phyloP scores from a whole-genome alignment of 1,140 invertebrate species.

The Sipha flava region DNA sequence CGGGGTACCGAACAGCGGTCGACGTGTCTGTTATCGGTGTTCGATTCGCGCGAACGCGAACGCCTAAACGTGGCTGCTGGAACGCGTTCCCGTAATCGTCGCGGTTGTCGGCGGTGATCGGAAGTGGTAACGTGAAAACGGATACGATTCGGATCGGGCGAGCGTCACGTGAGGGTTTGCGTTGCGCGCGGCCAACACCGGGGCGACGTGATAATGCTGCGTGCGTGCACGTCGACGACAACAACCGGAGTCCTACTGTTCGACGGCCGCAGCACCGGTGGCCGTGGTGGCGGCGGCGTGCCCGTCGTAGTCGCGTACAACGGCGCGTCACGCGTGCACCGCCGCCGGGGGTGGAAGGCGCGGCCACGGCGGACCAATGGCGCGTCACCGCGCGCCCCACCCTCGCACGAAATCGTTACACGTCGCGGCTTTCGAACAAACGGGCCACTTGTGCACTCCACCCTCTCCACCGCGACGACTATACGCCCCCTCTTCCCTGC shows the following conservation, averaged over 20 bases:
- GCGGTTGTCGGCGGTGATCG: too few relatives aligned
- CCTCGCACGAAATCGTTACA: background rate
- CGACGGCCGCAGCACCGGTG: background rate
- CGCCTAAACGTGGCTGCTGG: too few relatives aligned
- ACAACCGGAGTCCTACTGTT: constrained; percentile 2
- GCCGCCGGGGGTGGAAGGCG: constrained; percentile 7
- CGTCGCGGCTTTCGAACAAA: constrained; percentile 1
- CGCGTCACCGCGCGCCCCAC: background rate
- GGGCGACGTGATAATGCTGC: too few relatives aligned
- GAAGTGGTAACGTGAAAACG: too few relatives aligned
- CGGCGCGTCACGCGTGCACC: background rate
- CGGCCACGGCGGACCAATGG: constrained; percentile 14
- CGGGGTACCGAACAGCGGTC: too few relatives aligned
- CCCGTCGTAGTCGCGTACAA: background rate
- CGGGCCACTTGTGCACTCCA: constrained; percentile 16
- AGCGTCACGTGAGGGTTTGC: too few relatives aligned
- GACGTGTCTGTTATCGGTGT: too few relatives aligned
- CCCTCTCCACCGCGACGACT: background rate
- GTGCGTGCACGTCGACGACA: background rate
- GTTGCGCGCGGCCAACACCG: background rate
- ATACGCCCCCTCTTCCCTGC: background rate
- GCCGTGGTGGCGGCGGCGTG: background rate
- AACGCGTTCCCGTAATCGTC: too few relatives aligned
- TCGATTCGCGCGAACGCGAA: too few relatives aligned
- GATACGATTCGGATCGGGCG: too few relatives aligned